Evolutionary conservation across 2,113 vertebrate species (phyloP).

Genomic region (Cnemophilus loriae): DNA sequence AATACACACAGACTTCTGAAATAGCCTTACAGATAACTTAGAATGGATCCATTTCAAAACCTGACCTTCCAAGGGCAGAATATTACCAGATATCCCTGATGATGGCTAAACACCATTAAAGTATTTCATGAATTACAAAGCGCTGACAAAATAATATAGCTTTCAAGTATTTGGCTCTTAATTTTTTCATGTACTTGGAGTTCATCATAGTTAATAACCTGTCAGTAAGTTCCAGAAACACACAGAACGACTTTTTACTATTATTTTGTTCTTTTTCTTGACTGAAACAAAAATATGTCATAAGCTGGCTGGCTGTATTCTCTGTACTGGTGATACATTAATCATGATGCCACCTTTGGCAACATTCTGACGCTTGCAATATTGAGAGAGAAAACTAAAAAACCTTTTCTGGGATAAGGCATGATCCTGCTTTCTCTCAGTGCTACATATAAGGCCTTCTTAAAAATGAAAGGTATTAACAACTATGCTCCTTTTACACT

Average conservation of each 20-base stretch:
- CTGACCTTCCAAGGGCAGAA: not conserved
- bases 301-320: constrained; percentile 3
- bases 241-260: not conserved
- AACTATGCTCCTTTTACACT: not conserved
- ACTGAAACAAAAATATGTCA: not conserved
- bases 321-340: not conserved
- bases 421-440: not conserved
- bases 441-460: not conserved
- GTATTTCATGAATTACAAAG: not conserved
- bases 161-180: not conserved
- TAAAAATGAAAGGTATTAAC: not conserved
- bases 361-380: not conserved
- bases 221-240: not conserved
- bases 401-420: not conserved
- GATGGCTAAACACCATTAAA: not conserved
- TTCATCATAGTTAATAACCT: not conserved
- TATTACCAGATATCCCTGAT: not conserved
- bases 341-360: not conserved
- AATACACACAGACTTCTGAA: not conserved
- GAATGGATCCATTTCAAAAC: not conserved
- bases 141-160: not conserved
- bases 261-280: not conserved
- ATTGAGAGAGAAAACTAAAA: constrained; percentile 17
- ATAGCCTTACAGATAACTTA: not conserved
- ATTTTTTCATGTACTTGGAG: not conserved